Percentiles rank a stretch among this genome's conserved stretches.
phyloP scores from a whole-genome alignment of 35 echinoderm and acorn worm genomes.

The Chiridota heheva region DNA sequence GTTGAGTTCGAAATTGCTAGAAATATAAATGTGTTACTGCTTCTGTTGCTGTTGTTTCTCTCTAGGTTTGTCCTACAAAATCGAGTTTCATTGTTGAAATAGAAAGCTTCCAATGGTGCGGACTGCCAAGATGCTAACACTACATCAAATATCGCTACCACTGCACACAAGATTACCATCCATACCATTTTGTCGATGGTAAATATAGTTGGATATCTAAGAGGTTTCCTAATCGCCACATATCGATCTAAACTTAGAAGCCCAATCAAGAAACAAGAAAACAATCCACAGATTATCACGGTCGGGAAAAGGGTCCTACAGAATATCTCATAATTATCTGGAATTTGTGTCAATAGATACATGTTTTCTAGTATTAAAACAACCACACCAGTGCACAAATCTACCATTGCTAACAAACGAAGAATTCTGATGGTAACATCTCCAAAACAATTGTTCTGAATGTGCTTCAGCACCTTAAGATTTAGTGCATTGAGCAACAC shows the following conservation, averaged over 20 bases:
- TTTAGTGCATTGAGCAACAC: constrained; percentile 37
- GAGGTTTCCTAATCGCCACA: constrained; percentile 34
- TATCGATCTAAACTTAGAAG: constrained; percentile 43
- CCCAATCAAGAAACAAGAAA: constrained; percentile 38
- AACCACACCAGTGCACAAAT: constrained; percentile 37
- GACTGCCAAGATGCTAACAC: constrained; percentile 25
- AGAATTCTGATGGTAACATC: constrained; percentile 26
- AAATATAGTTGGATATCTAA: constrained; percentile 34
- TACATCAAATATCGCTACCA: constrained; percentile 29
- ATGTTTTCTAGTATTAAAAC: constrained; percentile 32
- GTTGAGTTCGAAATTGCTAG: constrained; percentile 29
- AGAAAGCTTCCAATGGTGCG: constrained; percentile 26
- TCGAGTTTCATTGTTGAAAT: constrained; percentile 7
- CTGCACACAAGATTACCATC: constrained; percentile 7
- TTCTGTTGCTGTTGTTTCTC: not conserved
- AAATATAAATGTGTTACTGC: not conserved
- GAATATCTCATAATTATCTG: constrained; percentile 17
- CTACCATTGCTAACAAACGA: constrained; percentile 21
- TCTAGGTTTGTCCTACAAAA: constrained; percentile 32
- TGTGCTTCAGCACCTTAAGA: constrained; percentile 24
- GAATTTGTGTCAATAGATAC: constrained; percentile 26
- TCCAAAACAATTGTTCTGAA: constrained; percentile 38
- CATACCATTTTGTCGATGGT: not conserved
- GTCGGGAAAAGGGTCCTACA: constrained; percentile 44
- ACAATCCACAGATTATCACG: constrained; percentile 30